phyloP scores from a whole-genome alignment of 2,888 invertebrate species.

The Oscheius onirici region DNA sequence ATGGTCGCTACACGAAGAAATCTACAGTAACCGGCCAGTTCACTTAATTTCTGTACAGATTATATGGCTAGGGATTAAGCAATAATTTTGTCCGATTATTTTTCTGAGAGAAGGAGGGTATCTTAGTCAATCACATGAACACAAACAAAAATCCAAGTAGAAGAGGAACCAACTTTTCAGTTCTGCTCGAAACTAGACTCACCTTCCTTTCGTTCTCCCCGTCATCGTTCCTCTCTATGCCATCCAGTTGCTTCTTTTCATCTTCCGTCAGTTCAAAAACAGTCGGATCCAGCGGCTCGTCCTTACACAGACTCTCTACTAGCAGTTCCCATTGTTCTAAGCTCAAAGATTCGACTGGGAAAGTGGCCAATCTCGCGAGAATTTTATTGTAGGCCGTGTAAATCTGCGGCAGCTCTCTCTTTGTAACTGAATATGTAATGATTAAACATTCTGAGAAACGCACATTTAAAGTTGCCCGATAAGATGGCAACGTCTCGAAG shows the following conservation, averaged over 20 bases:
- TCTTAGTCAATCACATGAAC: no score
- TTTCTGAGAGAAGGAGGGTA: no score
- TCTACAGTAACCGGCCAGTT: no score
- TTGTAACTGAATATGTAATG: neutral
- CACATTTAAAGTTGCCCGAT: slow-evolving; percentile 10
- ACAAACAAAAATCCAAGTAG: no score
- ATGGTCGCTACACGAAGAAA: no score
- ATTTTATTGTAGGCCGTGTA: neutral
- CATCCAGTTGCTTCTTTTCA: neutral
- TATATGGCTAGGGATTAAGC: no score
- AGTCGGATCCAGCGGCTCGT: neutral
- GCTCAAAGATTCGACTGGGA: neutral
- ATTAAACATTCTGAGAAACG: no score
- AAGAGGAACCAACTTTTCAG: no score
- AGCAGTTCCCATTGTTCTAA: slow-evolving; percentile 13
- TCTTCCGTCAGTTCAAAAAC: slow-evolving; percentile 1
- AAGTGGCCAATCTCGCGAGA: neutral
- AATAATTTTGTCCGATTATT: no score
- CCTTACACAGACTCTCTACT: neutral
- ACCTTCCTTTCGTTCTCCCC: neutral
- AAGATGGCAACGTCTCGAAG: slow-evolving; percentile 7
- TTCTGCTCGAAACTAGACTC: neutral
- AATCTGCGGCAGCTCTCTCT: neutral
- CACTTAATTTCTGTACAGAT: no score
- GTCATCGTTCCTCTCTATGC: neutral